phyloP scores from a whole-genome alignment of 2,797 vertebrate genomes.

The Peromyscus melanophrys region DNA sequence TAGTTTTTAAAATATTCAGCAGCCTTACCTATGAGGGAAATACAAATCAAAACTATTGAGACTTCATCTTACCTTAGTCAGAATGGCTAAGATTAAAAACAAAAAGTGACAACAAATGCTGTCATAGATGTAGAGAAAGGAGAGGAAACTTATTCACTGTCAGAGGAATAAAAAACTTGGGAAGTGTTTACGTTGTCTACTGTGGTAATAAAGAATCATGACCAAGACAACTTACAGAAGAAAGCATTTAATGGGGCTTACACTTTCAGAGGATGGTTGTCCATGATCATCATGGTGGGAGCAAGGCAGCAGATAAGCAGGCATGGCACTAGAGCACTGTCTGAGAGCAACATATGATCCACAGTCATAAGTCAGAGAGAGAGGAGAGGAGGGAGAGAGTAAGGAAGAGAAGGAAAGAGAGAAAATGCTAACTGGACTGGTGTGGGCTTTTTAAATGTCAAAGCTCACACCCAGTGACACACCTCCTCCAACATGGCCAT shows the following conservation, averaged over 20 bases:
- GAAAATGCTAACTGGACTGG: neutral
- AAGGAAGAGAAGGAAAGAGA: neutral
- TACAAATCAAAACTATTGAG: neutral
- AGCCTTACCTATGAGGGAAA: too few relatives aligned
- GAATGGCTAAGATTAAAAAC: neutral
- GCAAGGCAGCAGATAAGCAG: neutral
- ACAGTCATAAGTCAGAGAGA: too few relatives aligned
- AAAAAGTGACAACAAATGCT: neutral
- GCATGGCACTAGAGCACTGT: neutral
- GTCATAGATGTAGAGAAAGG: neutral
- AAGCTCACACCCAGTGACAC: neutral
- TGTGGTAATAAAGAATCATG: neutral
- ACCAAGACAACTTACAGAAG: neutral
- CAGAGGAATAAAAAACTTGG: neutral
- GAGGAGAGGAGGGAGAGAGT: too few relatives aligned
- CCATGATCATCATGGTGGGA: too few relatives aligned
- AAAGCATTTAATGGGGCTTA: neutral
- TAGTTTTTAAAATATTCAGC: neutral
- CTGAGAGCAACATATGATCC: neutral
- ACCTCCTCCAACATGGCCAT: neutral
- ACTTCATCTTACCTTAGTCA: neutral
- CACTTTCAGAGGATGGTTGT: too few relatives aligned
- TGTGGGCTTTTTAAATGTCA: neutral
- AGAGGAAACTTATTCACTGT: neutral
- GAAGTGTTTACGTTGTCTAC: neutral